A percentile compares a stretch with the other conserved stretches of the same genome.
These are phyloP conservation scores for Syngnathus floridae DNA, from an alignment of 2,113 vertebrate genomes.

Conservation along the genomic window DNA sequence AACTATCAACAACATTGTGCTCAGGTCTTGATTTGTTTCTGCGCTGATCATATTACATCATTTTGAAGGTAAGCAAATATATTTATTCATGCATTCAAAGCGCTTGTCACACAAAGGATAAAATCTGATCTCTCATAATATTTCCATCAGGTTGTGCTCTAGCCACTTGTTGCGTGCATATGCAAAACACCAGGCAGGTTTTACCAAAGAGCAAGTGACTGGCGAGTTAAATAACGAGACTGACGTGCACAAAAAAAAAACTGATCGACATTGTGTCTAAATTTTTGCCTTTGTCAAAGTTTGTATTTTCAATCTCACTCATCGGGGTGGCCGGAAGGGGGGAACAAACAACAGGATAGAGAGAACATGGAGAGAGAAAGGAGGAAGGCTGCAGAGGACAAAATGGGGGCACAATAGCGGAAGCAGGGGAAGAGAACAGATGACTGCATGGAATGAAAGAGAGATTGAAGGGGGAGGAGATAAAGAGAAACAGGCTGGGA, in stretches of 20 bases:
- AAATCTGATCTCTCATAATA: neutral
- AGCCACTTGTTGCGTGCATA: conserved; percentile 53
- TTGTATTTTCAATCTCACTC: conserved; percentile 45
- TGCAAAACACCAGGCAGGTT: conserved; percentile 4
- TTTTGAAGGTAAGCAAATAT: neutral
- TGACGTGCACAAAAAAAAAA: neutral
- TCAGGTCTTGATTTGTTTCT: neutral
- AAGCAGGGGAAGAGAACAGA: conserved; percentile 54
- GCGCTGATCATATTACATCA: neutral
- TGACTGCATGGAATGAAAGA: conserved; percentile 68
- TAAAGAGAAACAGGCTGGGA: conserved; percentile 57
- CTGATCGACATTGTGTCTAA: neutral
- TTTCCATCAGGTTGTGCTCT: neutral
- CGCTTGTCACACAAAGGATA: neutral
- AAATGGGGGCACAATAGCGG: conserved; percentile 65
- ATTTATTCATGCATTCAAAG: neutral
- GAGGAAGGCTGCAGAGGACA: conserved; percentile 55
- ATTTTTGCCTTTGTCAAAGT: conserved; percentile 34
- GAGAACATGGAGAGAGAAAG: conserved; percentile 55
- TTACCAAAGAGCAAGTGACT: neutral
- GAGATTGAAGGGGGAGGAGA: conserved; percentile 57
- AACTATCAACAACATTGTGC: too few relatives aligned
- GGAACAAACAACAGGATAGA: conserved; percentile 51
- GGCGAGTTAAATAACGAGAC: conserved; percentile 4
- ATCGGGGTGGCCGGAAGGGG: neutral